Conservation (phyloP, 2,797 vertebrate species). For the Hylomyscus alleni region DNA sequence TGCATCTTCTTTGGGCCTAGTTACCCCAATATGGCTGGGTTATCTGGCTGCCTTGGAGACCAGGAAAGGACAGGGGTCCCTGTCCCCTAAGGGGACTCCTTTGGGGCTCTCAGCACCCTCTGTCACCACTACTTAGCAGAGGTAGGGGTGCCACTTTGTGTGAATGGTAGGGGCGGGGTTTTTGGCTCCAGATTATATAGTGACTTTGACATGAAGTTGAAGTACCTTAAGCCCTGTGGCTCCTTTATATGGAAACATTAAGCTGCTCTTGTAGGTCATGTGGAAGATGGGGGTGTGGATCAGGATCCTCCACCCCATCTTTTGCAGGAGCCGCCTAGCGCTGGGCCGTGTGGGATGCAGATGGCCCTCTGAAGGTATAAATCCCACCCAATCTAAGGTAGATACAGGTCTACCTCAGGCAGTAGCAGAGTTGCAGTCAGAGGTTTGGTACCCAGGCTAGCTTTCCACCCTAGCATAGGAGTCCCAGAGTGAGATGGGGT, state of each 20-base stretch:
- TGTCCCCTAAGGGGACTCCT: background rate
- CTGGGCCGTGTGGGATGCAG: background rate
- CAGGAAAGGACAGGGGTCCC: background rate
- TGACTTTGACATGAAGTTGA: slow-evolving; percentile 87
- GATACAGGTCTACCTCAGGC: background rate
- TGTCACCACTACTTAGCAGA: background rate
- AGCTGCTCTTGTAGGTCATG: slow-evolving; percentile 79
- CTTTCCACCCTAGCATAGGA: background rate
- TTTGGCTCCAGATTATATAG: slow-evolving; percentile 85
- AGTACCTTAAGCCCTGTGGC: slow-evolving; percentile 82
- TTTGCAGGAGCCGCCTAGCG: background rate
- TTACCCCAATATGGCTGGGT: background rate
- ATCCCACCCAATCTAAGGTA: background rate
- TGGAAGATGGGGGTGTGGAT: background rate
- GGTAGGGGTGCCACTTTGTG: background rate
- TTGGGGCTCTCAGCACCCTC: background rate
- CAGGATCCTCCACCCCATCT: background rate
- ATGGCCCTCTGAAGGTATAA: background rate
- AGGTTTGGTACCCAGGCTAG: background rate
- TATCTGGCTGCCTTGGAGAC: background rate
- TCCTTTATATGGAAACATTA: slow-evolving; percentile 88
- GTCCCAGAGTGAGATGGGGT: background rate
- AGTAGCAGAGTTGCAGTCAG: background rate
- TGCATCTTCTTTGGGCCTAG: background rate
- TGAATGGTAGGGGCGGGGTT: slow-evolving; percentile 33